These are phyloP conservation scores for Dasysyrphus tricinctus DNA, from an alignment of 2,888 invertebrate genomes.

Conservation along the genomic window DNA sequence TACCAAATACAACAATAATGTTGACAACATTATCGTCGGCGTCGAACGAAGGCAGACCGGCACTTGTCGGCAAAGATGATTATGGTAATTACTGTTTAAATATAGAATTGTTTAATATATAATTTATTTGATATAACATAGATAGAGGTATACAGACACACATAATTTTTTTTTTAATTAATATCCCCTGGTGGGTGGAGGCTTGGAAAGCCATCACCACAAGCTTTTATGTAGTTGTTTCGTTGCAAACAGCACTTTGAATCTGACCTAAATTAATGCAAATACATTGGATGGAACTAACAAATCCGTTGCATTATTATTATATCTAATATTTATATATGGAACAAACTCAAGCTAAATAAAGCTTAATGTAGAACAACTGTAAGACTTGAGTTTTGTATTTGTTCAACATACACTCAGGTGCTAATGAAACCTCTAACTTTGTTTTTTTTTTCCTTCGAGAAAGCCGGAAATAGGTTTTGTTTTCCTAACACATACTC, in stretches of 20 bases:
- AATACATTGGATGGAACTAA: constrained; percentile 34
- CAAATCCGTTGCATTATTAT: constrained; percentile 59
- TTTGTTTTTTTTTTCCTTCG: not conserved
- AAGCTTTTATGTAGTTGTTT: constrained; percentile 5
- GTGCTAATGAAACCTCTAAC: not conserved
- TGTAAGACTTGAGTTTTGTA: constrained; percentile 3
- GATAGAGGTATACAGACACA: not conserved
- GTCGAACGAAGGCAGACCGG: constrained; percentile 50
- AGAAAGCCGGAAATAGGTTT: too few species aligned
- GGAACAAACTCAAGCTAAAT: constrained; percentile 39
- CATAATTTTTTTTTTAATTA: constrained; percentile 12
- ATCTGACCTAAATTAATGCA: constrained; percentile 62
- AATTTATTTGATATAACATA: not conserved
- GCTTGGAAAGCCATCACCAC: constrained; percentile 12
- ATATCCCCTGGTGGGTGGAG: constrained; percentile 39
- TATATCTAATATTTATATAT: constrained; percentile 27
- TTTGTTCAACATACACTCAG: not conserved
- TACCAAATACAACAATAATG: constrained; percentile 37
- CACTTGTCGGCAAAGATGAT: constrained; percentile 61
- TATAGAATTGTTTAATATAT: constrained; percentile 39
- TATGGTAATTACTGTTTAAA: constrained; percentile 67
- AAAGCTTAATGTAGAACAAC: constrained; percentile 28
- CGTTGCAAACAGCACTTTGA: not conserved
- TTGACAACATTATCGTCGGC: constrained; percentile 19
- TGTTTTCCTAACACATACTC: too few species aligned